Conservation (phyloP, 2,797 vertebrate species). For the Sylvilagus floridanus region DNA sequence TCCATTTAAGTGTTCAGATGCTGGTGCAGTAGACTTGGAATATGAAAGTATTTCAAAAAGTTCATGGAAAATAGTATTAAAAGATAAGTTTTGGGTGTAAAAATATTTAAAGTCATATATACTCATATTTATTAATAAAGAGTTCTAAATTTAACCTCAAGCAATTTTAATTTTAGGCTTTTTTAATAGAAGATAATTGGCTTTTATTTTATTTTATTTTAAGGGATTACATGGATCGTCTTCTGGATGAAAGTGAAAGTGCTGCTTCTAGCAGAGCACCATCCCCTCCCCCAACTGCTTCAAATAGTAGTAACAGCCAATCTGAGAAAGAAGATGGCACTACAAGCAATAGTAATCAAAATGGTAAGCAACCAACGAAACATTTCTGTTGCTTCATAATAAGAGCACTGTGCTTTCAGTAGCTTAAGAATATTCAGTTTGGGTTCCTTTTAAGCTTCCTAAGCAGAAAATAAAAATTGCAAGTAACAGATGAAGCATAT, state of each 20-base stretch:
- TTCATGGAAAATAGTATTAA: too few relatives aligned
- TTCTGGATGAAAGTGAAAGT: conserved; percentile 96
- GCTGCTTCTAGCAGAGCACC: conserved; percentile 94
- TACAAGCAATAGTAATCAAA: conserved; percentile 89
- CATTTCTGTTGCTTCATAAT: background rate
- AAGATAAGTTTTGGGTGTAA: too few relatives aligned
- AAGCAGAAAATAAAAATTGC: conserved; percentile 18
- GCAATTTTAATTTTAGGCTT: conserved; percentile 18
- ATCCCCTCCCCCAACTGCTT: conserved; percentile 93
- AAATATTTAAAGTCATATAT: too few relatives aligned
- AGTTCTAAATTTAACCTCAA: conserved; percentile 6
- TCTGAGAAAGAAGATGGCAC: conserved; percentile 93
- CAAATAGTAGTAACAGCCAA: conserved; percentile 94
- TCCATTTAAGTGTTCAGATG: conserved; percentile 13
- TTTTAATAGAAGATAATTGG: conserved; percentile 53
- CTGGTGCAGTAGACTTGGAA: conserved; percentile 6
- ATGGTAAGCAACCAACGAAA: conserved; percentile 89
- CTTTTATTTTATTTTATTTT: conserved; percentile 54
- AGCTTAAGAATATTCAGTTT: background rate
- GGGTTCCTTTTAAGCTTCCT: conserved; percentile 30
- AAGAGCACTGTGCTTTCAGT: background rate
- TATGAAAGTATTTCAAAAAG: background rate
- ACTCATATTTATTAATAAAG: background rate
- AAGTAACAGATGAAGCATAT: background rate
- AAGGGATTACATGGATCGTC: conserved; percentile 98